phyloP scores from a whole-genome alignment of 2,797 vertebrate genomes.

The Malacoraja senta region DNA sequence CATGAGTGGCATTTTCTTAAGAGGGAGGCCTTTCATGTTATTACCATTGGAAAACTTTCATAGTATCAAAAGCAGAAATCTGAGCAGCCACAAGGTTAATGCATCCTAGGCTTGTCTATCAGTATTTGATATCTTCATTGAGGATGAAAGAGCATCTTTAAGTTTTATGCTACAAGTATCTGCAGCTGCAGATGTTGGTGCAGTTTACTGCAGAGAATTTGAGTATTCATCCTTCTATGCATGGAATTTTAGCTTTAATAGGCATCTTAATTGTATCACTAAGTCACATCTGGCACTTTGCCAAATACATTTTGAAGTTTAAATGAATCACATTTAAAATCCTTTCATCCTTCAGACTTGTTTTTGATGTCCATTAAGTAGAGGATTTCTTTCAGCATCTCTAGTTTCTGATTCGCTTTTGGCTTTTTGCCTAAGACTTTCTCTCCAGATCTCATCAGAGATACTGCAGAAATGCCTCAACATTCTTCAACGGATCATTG shows the following conservation, averaged over 20 bases:
- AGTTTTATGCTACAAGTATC: not conserved
- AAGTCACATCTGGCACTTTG: not conserved
- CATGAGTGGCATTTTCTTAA: not conserved
- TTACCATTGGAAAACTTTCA: not conserved
- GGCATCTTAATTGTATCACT: not conserved
- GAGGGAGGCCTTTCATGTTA: not conserved
- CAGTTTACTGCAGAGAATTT: not conserved
- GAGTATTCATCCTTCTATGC: not conserved
- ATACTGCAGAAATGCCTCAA: not conserved
- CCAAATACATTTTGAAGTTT: not conserved
- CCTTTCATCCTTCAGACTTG: not conserved
- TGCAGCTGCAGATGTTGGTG: not conserved
- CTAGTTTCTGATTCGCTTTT: not conserved
- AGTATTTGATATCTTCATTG: not conserved
- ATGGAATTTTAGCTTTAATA: not conserved
- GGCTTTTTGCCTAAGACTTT: not conserved
- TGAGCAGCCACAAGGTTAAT: not conserved
- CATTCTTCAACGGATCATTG: not conserved
- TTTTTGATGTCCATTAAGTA: not conserved
- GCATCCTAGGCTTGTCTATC: not conserved
- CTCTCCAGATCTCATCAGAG: not conserved
- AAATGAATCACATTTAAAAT: constrained; percentile 8
- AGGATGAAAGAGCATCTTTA: not conserved
- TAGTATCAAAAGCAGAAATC: not conserved
- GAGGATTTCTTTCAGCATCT: not conserved